These are phyloP conservation scores for Tragelaphus oryx DNA, from an alignment of 2,797 vertebrate species.

Conservation along the genomic window DNA sequence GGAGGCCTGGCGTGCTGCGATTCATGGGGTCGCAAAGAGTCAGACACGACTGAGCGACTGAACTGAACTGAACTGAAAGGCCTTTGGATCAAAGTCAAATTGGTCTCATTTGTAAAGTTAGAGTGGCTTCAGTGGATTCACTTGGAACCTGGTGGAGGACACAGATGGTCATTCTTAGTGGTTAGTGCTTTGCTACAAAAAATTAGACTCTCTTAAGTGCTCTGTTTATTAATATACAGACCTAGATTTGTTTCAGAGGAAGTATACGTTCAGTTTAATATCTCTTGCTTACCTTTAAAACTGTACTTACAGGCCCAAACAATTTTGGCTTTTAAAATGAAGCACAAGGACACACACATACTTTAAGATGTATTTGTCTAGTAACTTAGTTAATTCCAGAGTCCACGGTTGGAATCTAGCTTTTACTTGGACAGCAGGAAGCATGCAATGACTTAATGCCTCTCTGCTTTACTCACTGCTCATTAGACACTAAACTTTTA, in stretches of 20 bases:
- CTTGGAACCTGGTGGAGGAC: not conserved
- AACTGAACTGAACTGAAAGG: not conserved
- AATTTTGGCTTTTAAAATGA: constrained; percentile 2
- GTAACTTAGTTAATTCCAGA: not conserved
- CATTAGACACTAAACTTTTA: constrained; percentile 13
- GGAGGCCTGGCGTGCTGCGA: no score
- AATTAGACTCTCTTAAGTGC: not conserved
- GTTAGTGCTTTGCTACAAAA: not conserved
- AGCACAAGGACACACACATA: not conserved
- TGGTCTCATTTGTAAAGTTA: not conserved
- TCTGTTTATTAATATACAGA: not conserved
- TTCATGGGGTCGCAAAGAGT: no score
- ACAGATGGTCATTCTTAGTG: not conserved
- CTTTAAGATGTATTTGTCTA: not conserved
- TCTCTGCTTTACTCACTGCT: not conserved
- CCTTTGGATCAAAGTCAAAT: not conserved
- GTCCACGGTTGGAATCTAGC: not conserved
- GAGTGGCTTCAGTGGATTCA: not conserved
- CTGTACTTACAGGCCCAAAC: not conserved
- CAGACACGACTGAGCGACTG: no score
- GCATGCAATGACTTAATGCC: not conserved
- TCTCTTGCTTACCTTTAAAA: not conserved
- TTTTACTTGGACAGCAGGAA: not conserved
- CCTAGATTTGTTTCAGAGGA: not conserved
- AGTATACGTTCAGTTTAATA: not conserved